phyloP scores from a whole-genome alignment of 2,888 invertebrate genomes.

The Caenorhabditis panamensis region DNA sequence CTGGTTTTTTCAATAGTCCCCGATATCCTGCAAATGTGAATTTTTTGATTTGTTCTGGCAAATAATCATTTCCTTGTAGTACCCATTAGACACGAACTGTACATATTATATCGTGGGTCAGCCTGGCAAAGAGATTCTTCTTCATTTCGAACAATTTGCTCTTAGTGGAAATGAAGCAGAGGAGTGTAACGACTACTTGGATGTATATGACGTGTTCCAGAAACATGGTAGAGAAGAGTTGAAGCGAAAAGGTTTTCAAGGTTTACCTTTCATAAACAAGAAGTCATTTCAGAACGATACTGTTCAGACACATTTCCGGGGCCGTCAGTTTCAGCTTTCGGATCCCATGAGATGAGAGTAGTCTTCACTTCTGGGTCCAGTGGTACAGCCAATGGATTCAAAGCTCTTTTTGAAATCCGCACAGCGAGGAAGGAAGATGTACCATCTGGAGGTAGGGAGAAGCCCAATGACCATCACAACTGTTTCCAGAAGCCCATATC shows the following conservation, averaged over 20 bases:
- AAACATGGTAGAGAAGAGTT: slow-evolving; percentile 65
- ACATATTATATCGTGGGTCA: slow-evolving; percentile 82
- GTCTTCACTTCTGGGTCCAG: slow-evolving; percentile 91
- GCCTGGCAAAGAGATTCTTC: slow-evolving; percentile 76
- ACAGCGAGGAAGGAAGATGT: slow-evolving; percentile 75
- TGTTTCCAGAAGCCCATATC: slow-evolving; percentile 40
- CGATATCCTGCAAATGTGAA: slow-evolving; percentile 79
- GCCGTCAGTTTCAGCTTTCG: slow-evolving; percentile 93
- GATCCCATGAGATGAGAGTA: slow-evolving; percentile 91
- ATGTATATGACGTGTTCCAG: slow-evolving; percentile 77
- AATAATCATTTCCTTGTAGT: slow-evolving; percentile 70
- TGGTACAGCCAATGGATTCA: slow-evolving; percentile 94
- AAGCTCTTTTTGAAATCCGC: slow-evolving; percentile 94
- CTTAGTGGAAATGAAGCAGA: slow-evolving; percentile 68
- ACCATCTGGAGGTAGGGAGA: slow-evolving; percentile 56
- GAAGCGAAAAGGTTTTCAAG: slow-evolving; percentile 26
- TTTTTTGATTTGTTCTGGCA: neutral
- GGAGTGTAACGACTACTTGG: slow-evolving; percentile 77
- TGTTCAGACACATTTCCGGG: slow-evolving; percentile 94
- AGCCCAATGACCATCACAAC: neutral
- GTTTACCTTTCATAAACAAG: neutral
- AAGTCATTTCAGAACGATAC: slow-evolving; percentile 85
- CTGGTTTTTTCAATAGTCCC: slow-evolving; percentile 83
- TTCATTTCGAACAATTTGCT: slow-evolving; percentile 80
- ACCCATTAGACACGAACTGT: slow-evolving; percentile 82